Evolutionary conservation across 2,888 invertebrate species (phyloP), one percentile per base, ranked within the genome.

Genomic region (Eugnorisma glareosa): DNA sequence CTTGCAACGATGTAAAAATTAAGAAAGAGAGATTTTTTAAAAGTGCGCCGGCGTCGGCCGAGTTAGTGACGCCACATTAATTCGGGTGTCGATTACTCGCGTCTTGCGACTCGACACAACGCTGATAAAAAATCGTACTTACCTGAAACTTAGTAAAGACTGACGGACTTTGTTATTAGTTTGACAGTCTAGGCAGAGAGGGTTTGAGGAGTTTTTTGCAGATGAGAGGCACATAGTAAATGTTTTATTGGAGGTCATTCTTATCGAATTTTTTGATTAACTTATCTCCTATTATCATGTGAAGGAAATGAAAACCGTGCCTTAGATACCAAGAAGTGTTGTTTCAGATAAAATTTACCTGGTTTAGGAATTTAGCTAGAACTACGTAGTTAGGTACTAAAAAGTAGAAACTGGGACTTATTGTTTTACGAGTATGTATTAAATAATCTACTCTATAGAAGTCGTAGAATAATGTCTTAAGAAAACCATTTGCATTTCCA

Each of bases 51-150:
- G 90, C 92, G 91, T 91, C 92, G 91, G 89, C 82, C 93, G 93
- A 95, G 96, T 96, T 96, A 96, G 96, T 95, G 95, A 92, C 96
- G 96, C 94, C 95, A 96, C 96, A 96, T 96, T 96, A 96, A 96
- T 96, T 93, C 91, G 90, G 87, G 92, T 93, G 95, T 95, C 96
- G 95, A 95, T 96, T 95, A 93, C 95, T 94, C 82, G 78, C 85
- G 89, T 85, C 81, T 82, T 81, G 81, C 85, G 89, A 86, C 79
- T 82, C 87, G 85, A 85, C 84, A 89, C 88, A 61, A 75, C 75
- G 54, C 91, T 88, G 89, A 90, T 88, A 92, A 93, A 92, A 92
- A 92, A 92, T 82, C 87, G 87, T 84, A 73, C 72, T 76, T 71
- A 91, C 90, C 90, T 90, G 90, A 83, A 87, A 85, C 82, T 78